These are phyloP conservation scores for Conopomorpha cramerella DNA, from an alignment of 1,140 invertebrate genomes.

Conservation along the genomic window DNA sequence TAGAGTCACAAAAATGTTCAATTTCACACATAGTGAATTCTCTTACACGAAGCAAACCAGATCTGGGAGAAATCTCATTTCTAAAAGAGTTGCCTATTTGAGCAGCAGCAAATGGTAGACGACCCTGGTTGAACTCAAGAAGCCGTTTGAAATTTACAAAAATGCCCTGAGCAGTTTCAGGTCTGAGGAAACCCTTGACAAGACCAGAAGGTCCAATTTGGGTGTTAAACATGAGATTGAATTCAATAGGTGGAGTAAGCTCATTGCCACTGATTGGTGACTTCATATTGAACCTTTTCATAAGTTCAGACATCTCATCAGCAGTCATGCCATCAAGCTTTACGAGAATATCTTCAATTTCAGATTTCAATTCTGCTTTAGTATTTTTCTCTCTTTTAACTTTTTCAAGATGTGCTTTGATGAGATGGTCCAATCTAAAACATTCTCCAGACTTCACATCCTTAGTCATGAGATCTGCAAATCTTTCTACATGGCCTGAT, in stretches of 20 bases:
- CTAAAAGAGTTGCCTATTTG: conserved; percentile 98
- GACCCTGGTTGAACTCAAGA: conserved; percentile 96
- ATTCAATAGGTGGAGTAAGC: conserved; percentile 92
- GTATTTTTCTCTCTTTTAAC: conserved; percentile 84
- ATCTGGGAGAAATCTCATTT: conserved; percentile 99
- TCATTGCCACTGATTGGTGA: conserved; percentile 95
- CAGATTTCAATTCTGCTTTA: conserved; percentile 68
- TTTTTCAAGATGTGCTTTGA: conserved; percentile 95
- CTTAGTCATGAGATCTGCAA: conserved; percentile 99
- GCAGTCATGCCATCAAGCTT: conserved; percentile 73
- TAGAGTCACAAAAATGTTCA: conserved; percentile 99
- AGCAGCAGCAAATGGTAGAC: conserved; percentile 96
- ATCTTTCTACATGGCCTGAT: conserved; percentile 98
- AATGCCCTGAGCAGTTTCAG: conserved; percentile 99
- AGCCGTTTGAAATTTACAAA: conserved; percentile 99
- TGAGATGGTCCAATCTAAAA: conserved; percentile 97
- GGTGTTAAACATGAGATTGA: conserved; percentile 98
- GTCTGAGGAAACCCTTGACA: conserved; percentile 92
- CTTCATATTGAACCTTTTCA: conserved; percentile 91
- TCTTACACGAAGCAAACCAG: conserved; percentile 92
- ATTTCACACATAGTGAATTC: conserved; percentile 99
- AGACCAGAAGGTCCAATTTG: conserved; percentile 95
- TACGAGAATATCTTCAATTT: conserved; percentile 81
- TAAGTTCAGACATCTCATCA: conserved; percentile 83
- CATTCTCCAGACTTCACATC: conserved; percentile 95